Base-by-base conservation (phyloP, 2,797 vertebrate genomes). In the Steatocranus sp. region DNA sequence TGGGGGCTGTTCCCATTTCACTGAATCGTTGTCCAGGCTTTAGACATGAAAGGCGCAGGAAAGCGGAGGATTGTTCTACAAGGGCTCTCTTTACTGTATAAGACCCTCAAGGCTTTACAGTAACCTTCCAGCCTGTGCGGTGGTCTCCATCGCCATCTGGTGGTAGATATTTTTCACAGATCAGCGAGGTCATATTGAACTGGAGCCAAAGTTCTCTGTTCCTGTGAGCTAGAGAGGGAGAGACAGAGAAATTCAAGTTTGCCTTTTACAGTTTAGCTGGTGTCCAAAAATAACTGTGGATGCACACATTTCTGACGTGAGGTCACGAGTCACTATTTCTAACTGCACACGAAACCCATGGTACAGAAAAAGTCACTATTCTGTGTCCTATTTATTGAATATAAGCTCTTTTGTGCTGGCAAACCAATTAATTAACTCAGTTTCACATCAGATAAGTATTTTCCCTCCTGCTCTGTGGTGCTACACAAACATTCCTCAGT, bases 101-200 rank as follows among this genome's bases (percentile, higher is more conserved):
- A 54, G 76, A 88, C 84, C 89, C 88, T 84, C 48, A 80, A 84
- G 84, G 78, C 77, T 88, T 61, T 92, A 85, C 90, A 83, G 91
- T 91, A 86, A 70, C 81, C 82, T 32, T 66, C 70, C 6, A 51
- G 58, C 5, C 73, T 81, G 89, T 94, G 84, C 30, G 66, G 3
- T 90, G 93, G 94, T 95, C 96, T 96, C 84, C 85, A 95, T 93
- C 88, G 88, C 96, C 96, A 97, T 96, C 97, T 97, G 93, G 96
- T 91, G 97, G 94, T 89, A 97, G 88, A 95, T 96, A 97, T 96
- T 96, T 93, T 27, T 88, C 86, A 88, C 79, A 89, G 90, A 94
- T 88, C 93, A 94, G 93, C 93, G 95, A 96, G 94, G 95, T 96
- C 93, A 96, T 85, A 92, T 49, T 97, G 96, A 96, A 96, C 87